These are phyloP conservation scores for Ecdyonurus torrentis DNA, from an alignment of 2,888 invertebrate species.

Conservation along the genomic window DNA sequence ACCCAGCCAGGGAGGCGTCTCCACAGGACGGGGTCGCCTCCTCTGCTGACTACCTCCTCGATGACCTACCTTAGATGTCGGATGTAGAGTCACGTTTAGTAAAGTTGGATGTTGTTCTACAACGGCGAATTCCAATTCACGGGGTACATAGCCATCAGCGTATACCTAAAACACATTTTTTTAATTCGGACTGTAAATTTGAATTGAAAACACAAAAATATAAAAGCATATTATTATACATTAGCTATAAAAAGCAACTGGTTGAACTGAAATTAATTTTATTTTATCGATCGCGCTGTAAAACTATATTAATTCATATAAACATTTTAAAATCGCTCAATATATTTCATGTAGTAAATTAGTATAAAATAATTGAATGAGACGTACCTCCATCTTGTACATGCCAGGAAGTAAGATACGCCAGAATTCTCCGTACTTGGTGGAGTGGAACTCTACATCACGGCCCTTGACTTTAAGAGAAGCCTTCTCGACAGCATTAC, in stretches of 20 bases:
- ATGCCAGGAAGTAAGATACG: conserved; percentile 72
- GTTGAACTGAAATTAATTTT: too few species aligned
- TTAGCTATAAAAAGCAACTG: neutral
- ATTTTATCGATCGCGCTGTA: too few species aligned
- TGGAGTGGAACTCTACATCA: conserved; percentile 70
- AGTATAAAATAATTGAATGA: too few species aligned
- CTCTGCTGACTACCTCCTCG: neutral
- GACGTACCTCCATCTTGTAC: conserved; percentile 73
- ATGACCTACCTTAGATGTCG: conserved; percentile 47
- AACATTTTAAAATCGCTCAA: neutral
- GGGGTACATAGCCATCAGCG: conserved; percentile 67
- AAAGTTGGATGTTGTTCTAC: conserved; percentile 72
- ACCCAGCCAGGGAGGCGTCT: conserved; percentile 9
- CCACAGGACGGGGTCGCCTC: conserved; percentile 12
- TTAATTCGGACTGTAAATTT: conserved; percentile 17
- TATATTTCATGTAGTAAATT: too few species aligned
- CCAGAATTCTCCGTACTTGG: conserved; percentile 91
- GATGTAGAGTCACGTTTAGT: conserved; percentile 63
- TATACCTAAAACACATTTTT: conserved; percentile 42
- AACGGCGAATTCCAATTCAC: conserved; percentile 72
- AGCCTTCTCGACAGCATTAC: conserved; percentile 62
- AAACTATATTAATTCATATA: too few species aligned
- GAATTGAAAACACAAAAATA: neutral
- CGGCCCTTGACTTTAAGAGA: conserved; percentile 61
- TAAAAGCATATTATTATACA: neutral